Conservation (phyloP, 2,888 invertebrate genomes). For the Lasioglossum vierecki region DNA sequence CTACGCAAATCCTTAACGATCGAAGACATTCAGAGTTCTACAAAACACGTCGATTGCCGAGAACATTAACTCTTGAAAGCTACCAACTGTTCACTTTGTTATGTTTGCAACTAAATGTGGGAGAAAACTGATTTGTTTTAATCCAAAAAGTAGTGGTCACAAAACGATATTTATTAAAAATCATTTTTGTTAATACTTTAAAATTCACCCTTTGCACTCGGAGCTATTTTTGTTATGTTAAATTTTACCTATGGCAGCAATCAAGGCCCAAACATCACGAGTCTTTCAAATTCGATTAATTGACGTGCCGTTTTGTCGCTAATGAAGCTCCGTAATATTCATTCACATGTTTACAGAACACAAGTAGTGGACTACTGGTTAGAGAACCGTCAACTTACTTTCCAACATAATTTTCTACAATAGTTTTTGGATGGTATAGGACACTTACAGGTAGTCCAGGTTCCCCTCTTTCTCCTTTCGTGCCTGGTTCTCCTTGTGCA, state of each 20-base stretch:
- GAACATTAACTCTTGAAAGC: not conserved
- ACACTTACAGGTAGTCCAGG: constrained; percentile 95
- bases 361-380: not conserved
- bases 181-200: too few relatives aligned
- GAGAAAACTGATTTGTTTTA: not conserved
- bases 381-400: not conserved
- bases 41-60: not conserved
- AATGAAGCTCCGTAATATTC: too few relatives aligned
- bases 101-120: not conserved
- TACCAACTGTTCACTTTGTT: not conserved
- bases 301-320: too few relatives aligned
- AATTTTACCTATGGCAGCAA: too few relatives aligned
- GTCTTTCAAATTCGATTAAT: too few relatives aligned
- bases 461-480: constrained; percentile 96
- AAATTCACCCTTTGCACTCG: too few relatives aligned
- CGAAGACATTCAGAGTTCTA: not conserved
- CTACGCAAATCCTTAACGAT: constrained; percentile 1
- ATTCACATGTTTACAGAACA: too few relatives aligned
- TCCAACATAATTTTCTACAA: not conserved
- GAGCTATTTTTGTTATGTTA: too few relatives aligned
- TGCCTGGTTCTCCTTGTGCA: constrained; percentile 96
- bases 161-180: too few relatives aligned
- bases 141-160: not conserved
- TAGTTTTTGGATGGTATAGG: not conserved
- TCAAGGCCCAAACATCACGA: too few relatives aligned